These are phyloP conservation scores for Megalops atlanticus DNA, from an alignment of 2,113 vertebrate species.

Conservation along the genomic window DNA sequence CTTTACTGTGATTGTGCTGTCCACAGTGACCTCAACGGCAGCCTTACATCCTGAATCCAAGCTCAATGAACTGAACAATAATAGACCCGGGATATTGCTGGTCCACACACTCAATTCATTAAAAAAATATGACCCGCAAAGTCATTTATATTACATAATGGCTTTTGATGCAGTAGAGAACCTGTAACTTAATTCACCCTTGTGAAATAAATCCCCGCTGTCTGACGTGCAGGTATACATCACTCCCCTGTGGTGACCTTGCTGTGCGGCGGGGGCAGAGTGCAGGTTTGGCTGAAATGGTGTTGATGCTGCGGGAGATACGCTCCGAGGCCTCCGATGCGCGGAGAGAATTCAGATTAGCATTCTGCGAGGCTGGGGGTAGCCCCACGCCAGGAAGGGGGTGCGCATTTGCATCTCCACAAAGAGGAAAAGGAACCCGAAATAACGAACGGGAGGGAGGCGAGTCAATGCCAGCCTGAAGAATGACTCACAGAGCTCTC, in stretches of 20 bases:
- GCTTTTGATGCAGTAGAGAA: not conserved
- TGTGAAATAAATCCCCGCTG: not conserved
- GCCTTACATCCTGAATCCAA: not conserved
- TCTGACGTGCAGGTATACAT: not conserved
- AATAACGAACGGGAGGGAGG: not conserved
- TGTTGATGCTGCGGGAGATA: not conserved
- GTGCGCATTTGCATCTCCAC: constrained; percentile 13
- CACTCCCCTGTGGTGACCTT: constrained; percentile 19
- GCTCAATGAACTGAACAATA: not conserved
- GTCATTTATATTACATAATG: constrained; percentile 15
- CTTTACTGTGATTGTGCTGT: not conserved
- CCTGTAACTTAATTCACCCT: not conserved
- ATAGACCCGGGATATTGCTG: not conserved
- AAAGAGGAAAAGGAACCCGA: constrained; percentile 5
- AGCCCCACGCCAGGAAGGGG: not conserved
- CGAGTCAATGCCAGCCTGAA: not conserved
- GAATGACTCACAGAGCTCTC: constrained; percentile 7
- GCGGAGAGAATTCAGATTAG: constrained; percentile 22
- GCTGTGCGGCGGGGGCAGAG: not conserved
- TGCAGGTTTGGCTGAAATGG: not conserved
- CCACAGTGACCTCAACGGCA: not conserved
- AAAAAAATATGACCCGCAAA: not conserved
- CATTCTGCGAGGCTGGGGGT: not conserved
- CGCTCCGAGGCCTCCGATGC: not conserved
- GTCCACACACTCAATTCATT: not conserved